Evolutionary conservation across 2,888 invertebrate species (phyloP), one percentile per base, ranked within the genome.

Genomic region (Monochamus alternatus): DNA sequence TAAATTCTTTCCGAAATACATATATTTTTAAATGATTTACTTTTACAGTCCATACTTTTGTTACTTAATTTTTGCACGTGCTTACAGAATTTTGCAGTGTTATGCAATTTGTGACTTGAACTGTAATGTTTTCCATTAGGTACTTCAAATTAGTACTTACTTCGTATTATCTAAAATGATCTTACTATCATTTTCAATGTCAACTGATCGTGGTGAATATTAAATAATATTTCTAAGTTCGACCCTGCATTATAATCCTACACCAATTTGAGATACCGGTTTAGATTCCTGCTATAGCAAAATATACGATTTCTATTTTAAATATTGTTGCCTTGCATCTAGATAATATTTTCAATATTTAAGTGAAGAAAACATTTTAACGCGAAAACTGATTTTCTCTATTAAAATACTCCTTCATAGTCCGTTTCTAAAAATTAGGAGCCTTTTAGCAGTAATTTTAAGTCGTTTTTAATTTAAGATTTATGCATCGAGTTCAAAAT

Each of bases 381-480:
- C n/a, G 55, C 59, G 12, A 44, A 59, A 69, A 62, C 31, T 60
- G 30, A 69, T 69, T 60, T 44, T 47, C 47, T 69, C 44, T 44
- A 66, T 66, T 52, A 66, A 66, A 66, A 32, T 66, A 66, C 52
- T n/a, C 32, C 31, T 43, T 63, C 58, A 63, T 72, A 76, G 58
- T 63, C 62, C 64, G 64, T 75, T 69, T 73, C 72, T 55, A 74
- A 75, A 80, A 78, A 80, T 80, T 78, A 80, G 68, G 74, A 76
- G 76, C 76, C 78, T 77, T 78, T 78, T 76, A 78, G 74, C 65
- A 81, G 84, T 80, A 84, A 85, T 85, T 82, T 55, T 83, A 85
- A 83, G 85, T 85, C 85, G 85, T 87, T 87, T 87, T 86, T 85
- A 87, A 86, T 86, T 85, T 79, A 83, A 82, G 83, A 83, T 84